A percentile compares a stretch with the other conserved stretches of the same genome.
Evolutionary conservation across 2,888 invertebrate genomes (phyloP).

Genomic region (Rapana venosa): DNA sequence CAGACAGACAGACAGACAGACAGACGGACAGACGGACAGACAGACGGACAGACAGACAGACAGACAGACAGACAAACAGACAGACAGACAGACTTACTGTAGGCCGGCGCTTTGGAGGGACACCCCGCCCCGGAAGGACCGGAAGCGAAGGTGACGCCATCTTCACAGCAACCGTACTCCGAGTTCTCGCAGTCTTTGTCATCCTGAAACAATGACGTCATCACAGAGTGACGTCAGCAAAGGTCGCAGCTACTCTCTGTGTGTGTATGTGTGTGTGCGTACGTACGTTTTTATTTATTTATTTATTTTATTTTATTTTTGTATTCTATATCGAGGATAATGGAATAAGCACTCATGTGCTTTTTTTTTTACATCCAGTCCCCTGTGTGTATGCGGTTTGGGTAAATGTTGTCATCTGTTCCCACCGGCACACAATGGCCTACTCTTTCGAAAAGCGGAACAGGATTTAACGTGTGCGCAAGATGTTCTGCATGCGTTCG

Average conservation of each 20-base stretch:
- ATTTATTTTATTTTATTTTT: no score
- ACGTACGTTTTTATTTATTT: no score
- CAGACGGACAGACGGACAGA: not conserved
- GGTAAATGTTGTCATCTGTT: no score
- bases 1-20: not conserved
- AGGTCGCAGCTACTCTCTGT: not conserved
- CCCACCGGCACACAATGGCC: no score
- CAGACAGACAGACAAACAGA: not conserved
- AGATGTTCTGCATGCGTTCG: no score
- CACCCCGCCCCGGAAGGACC: slow-evolving; percentile 79
- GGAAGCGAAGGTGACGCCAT: slow-evolving; percentile 81
- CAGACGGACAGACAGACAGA: not conserved
- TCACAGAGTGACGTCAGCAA: no score
- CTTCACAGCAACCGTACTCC: slow-evolving; percentile 71
- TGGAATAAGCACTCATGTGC: no score
- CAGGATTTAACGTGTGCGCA: no score
- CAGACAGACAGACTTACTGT: slow-evolving; percentile 19
- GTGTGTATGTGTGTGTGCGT: not conserved
- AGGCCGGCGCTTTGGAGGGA: slow-evolving; percentile 7
- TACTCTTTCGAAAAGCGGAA: no score
- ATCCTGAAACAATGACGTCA: not conserved
- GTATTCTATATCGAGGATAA: no score
- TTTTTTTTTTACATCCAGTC: no score
- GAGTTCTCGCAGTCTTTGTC: slow-evolving; percentile 73
- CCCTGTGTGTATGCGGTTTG: no score